Conservation (phyloP, 2,888 invertebrate genomes). For the Macaria notata region DNA sequence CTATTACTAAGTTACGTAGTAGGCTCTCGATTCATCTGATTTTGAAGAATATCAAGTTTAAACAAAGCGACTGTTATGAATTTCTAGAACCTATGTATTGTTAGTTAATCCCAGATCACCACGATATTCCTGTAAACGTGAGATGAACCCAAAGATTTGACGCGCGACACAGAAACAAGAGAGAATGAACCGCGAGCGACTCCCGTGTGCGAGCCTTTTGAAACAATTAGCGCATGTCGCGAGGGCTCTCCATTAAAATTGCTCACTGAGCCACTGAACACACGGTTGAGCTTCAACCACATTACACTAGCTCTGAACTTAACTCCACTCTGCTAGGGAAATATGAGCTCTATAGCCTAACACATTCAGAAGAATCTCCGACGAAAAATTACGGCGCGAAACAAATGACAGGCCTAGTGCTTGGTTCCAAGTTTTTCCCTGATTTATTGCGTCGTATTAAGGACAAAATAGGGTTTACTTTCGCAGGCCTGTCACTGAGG, state of each 20-base stretch:
- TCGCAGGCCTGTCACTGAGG: neutral
- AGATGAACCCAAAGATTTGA: constrained; percentile 8
- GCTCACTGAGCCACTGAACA: constrained; percentile 60
- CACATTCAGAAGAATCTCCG: neutral
- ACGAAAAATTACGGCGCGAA: neutral
- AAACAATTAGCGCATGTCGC: constrained; percentile 60
- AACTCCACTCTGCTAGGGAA: neutral
- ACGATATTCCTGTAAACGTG: too few species aligned
- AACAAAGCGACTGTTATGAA: too few species aligned
- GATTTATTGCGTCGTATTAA: too few species aligned
- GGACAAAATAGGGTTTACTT: too few species aligned
- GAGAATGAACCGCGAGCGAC: constrained; percentile 1
- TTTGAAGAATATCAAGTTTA: too few species aligned
- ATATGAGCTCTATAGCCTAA: neutral
- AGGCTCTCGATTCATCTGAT: too few species aligned
- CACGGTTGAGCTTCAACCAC: constrained; percentile 34
- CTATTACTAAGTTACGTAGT: too few species aligned
- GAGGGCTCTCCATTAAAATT: constrained; percentile 67
- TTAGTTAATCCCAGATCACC: too few species aligned
- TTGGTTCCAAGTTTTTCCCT: too few species aligned
- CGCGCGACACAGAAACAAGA: constrained; percentile 14
- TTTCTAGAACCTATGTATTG: too few species aligned
- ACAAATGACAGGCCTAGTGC: neutral
- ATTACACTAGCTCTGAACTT: neutral
- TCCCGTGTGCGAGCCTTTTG: constrained; percentile 48